Evolutionary conservation across 2,113 vertebrate genomes (phyloP).

Genomic region (Podocnemis expansa): DNA sequence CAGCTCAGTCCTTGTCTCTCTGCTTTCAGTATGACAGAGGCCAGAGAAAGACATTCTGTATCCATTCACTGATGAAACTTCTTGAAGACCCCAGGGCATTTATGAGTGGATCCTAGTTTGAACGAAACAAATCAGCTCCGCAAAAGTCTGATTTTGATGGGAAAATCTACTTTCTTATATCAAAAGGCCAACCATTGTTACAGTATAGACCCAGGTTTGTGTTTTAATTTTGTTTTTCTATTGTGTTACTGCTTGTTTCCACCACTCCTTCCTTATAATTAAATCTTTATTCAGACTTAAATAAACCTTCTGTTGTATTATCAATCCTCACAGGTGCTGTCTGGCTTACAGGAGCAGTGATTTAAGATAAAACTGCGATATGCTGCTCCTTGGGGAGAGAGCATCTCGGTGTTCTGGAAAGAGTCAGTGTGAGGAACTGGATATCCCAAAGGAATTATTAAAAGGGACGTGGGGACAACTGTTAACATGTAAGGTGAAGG

Average conservation of each 20-base stretch:
- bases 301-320: not conserved
- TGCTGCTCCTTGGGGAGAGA: not conserved
- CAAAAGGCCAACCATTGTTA: not conserved
- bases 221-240: not conserved
- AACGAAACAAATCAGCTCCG: not conserved
- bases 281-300: not conserved
- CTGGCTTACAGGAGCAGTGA: too few species aligned
- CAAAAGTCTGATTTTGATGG: not conserved
- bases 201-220: not conserved
- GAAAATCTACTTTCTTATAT: not conserved
- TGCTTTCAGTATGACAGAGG: not conserved
- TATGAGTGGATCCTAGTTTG: not conserved
- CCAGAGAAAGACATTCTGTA: not conserved
- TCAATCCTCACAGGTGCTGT: not conserved
- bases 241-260: not conserved
- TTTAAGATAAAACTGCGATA: not conserved
- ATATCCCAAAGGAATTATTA: not conserved
- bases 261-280: not conserved
- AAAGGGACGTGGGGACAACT: not conserved
- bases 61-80: not conserved
- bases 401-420: not conserved
- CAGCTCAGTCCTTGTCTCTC: not conserved
- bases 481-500: not conserved
- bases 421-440: not conserved
- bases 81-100: not conserved